Evolutionary conservation across 2,888 invertebrate species (phyloP), one percentile per base, ranked within the genome.

Genomic region (Periphyllus acericola): DNA sequence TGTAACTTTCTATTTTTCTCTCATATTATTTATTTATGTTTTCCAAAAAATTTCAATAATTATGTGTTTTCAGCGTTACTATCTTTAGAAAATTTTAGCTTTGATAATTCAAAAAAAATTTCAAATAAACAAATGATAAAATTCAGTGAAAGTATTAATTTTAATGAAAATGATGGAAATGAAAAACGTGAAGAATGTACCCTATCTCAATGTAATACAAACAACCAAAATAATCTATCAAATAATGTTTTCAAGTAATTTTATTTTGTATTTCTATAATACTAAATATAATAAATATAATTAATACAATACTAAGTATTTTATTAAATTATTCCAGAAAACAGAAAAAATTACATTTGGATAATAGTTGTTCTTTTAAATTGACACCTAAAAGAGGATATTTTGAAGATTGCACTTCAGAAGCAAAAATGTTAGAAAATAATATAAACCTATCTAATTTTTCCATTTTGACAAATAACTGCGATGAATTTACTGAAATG

Each of bases 371-470:
- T 36, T 3, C 46, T 46, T 87, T 87, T 81, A 66, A 40, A 32
- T 87, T 87, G 32, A 80, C 87, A 66, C 32, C 80, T 87, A 80
- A 60, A 80, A 74, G 40, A 40, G 87, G 87, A 74, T 87, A 80
- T 74, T 87, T 81, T 81, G 81, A 87, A 81, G 66, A 87, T 1
- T 87, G 87, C n/a, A 74, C 66, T 19, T 81, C 32, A 9, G 74
- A 40, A 74, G 72, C 55, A 66, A 46, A 75, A 17, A 40, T 81
- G 29, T n/a, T 66, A 11, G 80, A 80, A 19, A 87, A 74, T 4
- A 74, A 36, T 21, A 74, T 87, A 21, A 34, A 81, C 66, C 81
- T 87, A 46, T 74, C 81, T 40, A 87, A 74, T 80, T 87, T 80
- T 87, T 74, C 80, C 17, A n/a, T 87, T 34, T 74, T 87, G 40